These are phyloP conservation scores for Coracopsis vasa DNA, from an alignment of 2,113 vertebrate genomes.

Conservation along the genomic window DNA sequence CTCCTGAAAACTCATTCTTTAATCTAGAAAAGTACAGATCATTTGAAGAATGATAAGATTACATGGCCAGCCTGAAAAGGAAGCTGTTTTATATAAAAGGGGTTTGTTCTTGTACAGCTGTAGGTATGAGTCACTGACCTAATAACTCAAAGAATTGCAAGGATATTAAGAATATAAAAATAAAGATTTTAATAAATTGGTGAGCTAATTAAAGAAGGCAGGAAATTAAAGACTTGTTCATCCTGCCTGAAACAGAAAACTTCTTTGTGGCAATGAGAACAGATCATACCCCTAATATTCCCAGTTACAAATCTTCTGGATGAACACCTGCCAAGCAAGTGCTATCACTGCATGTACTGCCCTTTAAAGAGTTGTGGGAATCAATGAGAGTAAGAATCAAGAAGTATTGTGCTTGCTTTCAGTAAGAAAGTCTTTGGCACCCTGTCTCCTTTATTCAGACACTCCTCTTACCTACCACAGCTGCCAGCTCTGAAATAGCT, in stretches of 20 bases:
- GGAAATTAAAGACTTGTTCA: background rate
- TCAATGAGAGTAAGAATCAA: background rate
- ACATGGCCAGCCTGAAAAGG: constrained; percentile 30
- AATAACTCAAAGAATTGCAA: background rate
- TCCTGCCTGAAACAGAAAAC: background rate
- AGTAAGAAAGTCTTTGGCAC: background rate
- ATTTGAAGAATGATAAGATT: constrained; percentile 37
- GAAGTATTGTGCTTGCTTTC: background rate
- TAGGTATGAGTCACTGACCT: constrained; percentile 25
- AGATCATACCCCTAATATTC: background rate
- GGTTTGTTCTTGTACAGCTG: background rate
- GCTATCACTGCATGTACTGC: background rate
- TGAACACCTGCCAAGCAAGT: background rate
- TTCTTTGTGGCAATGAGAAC: background rate
- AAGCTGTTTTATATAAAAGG: constrained; percentile 8
- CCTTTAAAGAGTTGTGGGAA: background rate
- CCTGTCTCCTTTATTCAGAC: background rate
- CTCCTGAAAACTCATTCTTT: background rate
- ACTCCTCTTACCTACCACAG: background rate
- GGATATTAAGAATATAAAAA: constrained; percentile 18
- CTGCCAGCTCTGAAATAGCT: background rate
- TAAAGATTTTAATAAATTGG: constrained; percentile 14
- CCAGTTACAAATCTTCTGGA: background rate
- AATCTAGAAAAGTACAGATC: background rate
- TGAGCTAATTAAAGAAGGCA: constrained; percentile 4